A percentile compares a stretch with the other conserved stretches of the same genome.
These are phyloP conservation scores for Melierax canorus DNA, from an alignment of 2,113 vertebrate genomes.

Conservation along the genomic window DNA sequence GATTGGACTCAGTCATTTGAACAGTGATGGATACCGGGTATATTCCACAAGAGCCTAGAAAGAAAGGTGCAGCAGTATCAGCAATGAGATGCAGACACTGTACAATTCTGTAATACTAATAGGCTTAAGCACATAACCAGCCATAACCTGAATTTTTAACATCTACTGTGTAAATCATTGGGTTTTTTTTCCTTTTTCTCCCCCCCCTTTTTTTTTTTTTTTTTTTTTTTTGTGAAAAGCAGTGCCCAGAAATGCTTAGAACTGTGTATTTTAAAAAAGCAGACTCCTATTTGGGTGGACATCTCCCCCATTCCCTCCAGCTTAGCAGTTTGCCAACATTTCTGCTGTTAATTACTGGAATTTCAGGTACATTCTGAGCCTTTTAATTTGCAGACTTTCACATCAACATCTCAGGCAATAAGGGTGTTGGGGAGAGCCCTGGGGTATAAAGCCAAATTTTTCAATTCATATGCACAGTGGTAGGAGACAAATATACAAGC, in stretches of 20 bases:
- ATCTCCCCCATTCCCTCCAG: neutral
- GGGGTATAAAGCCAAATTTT: neutral
- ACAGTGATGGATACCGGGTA: neutral
- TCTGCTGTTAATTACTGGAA: slow-evolving; percentile 21
- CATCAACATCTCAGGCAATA: neutral
- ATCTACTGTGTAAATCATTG: neutral
- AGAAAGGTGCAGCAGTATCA: slow-evolving; percentile 28
- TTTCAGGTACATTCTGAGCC: neutral
- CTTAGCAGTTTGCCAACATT: neutral
- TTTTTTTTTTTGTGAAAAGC: neutral
- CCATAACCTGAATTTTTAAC: neutral
- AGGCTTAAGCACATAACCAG: neutral
- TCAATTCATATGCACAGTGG: neutral
- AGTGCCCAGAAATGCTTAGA: neutral
- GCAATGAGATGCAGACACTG: neutral
- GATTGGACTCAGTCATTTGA: slow-evolving; percentile 45
- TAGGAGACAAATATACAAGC: neutral
- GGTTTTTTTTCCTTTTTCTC: accelerated
- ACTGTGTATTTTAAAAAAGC: neutral
- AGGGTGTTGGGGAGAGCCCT: neutral
- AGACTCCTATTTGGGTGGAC: neutral
- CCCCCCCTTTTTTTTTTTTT: too few species aligned
- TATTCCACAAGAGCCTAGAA: slow-evolving; percentile 28
- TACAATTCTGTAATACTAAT: neutral
- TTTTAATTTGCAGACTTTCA: neutral